Percentiles rank a stretch among this genome's conserved stretches.
Evolutionary conservation across 2,888 invertebrate genomes (phyloP).

Genomic region (Neocrepidodera transversa): DNA sequence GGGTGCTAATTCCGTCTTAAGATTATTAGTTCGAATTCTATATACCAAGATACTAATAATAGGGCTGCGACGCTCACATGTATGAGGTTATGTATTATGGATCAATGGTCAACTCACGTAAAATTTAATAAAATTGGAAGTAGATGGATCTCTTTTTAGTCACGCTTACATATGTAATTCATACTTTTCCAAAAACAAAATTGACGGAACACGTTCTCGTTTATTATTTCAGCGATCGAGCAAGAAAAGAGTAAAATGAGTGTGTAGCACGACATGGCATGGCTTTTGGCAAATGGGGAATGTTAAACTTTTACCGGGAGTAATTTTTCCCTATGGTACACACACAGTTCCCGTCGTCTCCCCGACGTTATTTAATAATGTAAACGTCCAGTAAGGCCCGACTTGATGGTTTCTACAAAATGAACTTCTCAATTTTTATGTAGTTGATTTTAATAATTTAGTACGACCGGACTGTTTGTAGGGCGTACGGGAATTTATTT

Average conservation of each 20-base stretch:
- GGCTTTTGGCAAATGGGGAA: constrained; percentile 46
- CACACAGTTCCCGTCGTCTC: constrained; percentile 35
- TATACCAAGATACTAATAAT: too few species aligned
- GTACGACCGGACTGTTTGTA: constrained; percentile 14
- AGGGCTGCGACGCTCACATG: too few species aligned
- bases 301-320: constrained; percentile 56
- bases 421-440: constrained; percentile 57
- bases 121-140: too few species aligned
- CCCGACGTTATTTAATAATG: constrained; percentile 54
- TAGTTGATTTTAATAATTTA: constrained; percentile 43
- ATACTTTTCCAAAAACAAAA: constrained; percentile 3
- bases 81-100: too few species aligned
- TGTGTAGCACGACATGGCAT: constrained; percentile 19
- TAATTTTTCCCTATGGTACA: constrained; percentile 55
- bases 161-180: not conserved
- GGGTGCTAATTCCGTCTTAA: too few species aligned
- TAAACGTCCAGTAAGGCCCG: constrained; percentile 53
- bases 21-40: too few species aligned
- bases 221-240: constrained; percentile 20
- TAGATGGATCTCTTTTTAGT: too few species aligned
- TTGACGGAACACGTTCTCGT: constrained; percentile 7
- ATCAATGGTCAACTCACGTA: too few species aligned
- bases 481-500: constrained; percentile 26
- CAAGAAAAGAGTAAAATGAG: constrained; percentile 17
- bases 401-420: constrained; percentile 55